Evolutionary conservation across 1,140 invertebrate species (phyloP).

Genomic region (Zelostemma sp.): DNA sequence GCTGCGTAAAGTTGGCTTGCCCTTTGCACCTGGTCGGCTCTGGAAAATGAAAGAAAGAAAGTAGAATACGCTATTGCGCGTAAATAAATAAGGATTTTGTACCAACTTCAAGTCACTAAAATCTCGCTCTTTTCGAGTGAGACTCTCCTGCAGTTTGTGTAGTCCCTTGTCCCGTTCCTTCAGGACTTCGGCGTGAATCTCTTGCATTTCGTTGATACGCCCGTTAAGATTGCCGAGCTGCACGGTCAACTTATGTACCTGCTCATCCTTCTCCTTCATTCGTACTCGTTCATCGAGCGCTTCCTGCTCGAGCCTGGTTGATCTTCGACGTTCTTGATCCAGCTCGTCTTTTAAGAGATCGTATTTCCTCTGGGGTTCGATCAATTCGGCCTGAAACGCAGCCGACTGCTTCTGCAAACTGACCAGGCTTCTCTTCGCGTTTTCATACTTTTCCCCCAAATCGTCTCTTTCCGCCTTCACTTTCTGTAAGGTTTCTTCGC

Average conservation of each 20-base stretch:
- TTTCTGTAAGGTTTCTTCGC: slow-evolving; percentile 52
- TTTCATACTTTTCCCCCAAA: slow-evolving; percentile 54
- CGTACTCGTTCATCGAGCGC: slow-evolving; percentile 47
- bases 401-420: slow-evolving; percentile 53
- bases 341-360: slow-evolving; percentile 58
- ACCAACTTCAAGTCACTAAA: slow-evolving; percentile 57
- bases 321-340: slow-evolving; percentile 52
- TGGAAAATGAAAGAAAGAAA: slow-evolving; percentile 31
- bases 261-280: slow-evolving; percentile 52
- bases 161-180: slow-evolving; percentile 52
- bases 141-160: slow-evolving; percentile 48
- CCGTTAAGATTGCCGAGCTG: slow-evolving; percentile 52
- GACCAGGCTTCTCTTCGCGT: slow-evolving; percentile 48
- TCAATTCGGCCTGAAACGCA: slow-evolving; percentile 51
- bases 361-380: slow-evolving; percentile 61
- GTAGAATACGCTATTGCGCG: slow-evolving; percentile 4
- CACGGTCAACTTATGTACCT: slow-evolving; percentile 51
- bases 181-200: slow-evolving; percentile 46
- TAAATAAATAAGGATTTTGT: too few species aligned
- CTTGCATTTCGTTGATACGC: slow-evolving; percentile 58
- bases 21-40: slow-evolving; percentile 60
- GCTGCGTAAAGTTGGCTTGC: slow-evolving; percentile 61
- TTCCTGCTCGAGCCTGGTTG: slow-evolving; percentile 51
- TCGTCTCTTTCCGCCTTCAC: slow-evolving; percentile 55
- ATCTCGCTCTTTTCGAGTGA: slow-evolving; percentile 56